Evolutionary conservation across 2,113 vertebrate species (phyloP), one percentile per base, ranked within the genome.

Genomic region (Elaphurus davidianus): DNA sequence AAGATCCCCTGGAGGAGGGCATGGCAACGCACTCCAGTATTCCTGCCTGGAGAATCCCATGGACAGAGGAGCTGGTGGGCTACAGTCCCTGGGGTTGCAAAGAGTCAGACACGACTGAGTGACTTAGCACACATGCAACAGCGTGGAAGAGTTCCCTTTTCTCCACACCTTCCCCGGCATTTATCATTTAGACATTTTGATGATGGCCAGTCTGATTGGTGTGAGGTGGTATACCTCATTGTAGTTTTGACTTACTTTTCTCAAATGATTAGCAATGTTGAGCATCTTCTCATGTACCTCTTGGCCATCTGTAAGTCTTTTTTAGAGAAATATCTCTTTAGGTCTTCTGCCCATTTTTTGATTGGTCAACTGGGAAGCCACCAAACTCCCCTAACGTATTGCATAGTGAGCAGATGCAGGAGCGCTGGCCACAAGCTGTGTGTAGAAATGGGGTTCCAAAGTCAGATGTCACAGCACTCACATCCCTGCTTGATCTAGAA

Each of bases 401-500:
- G 43, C 4, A 1, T 9, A 54, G 78, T 15, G 43, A 4, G 3
- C 12, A 3, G 27, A n/a, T 21, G 1, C 59, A 8, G 79, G 57
- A 10, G 28, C 10, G 0, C 45, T 36, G 36, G 19, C 87, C 45
- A 57, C 28, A 3, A 16, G 14, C 45, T 67, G 11, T 25, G 25
- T 23, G 25, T 50, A 10, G 78, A 9, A 52, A 36, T 2, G 27
- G 3, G 28, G 14, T 59, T n/a, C 50, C 50, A 6, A 36, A 14
- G 33, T 23, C 14, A 91, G 57, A 14, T 2, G 3, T 50, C 33
- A 5, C 54, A 3, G 62, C 5, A 2, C n/a, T 45, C 0, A 8
- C 23, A 15, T 7, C 55, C 43, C 43, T 43, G 13, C 28, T 6
- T 15, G 55, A 54, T 6, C 36, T 23, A 1, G 52, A 23, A 9